A percentile compares a stretch with the other conserved stretches of the same genome.
Conservation (phyloP, 92 coral and sea anemone genomes). For the Actinernus sp. region DNA sequence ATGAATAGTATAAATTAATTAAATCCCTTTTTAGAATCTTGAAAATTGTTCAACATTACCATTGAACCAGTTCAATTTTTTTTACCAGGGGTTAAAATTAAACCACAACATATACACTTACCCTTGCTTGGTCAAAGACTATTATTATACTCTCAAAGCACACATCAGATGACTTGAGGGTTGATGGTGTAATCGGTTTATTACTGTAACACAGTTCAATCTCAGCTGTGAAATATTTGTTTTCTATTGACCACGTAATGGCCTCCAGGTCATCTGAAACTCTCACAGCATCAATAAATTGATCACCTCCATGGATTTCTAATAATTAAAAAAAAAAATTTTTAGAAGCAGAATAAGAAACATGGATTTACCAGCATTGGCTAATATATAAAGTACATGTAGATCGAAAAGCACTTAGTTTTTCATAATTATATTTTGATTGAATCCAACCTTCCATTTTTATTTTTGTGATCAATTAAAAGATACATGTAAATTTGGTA, state of each 20-base stretch:
- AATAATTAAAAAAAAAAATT: background rate
- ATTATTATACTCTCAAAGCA: conserved; percentile 73
- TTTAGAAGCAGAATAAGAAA: background rate
- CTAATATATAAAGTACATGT: too few relatives aligned
- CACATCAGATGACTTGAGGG: conserved; percentile 32
- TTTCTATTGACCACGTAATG: conserved; percentile 85
- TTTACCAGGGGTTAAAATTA: too few relatives aligned
- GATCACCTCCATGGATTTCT: conserved; percentile 41
- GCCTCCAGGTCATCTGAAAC: conserved; percentile 34
- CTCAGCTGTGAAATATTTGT: conserved; percentile 85
- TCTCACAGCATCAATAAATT: conserved; percentile 30
- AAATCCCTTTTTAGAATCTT: too few relatives aligned
- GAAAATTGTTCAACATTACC: too few relatives aligned
- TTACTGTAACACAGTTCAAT: conserved; percentile 59
- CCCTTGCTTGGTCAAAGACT: conserved; percentile 79
- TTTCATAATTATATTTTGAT: too few relatives aligned
- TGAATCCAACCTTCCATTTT: too few relatives aligned
- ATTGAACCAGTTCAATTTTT: too few relatives aligned
- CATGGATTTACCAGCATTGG: too few relatives aligned
- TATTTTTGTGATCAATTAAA: too few relatives aligned
- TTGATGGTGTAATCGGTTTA: conserved; percentile 30
- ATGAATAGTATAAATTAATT: too few relatives aligned
- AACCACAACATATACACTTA: conserved; percentile 8
- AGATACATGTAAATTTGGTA: too few relatives aligned
- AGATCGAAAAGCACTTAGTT: too few relatives aligned